These are phyloP conservation scores for Procavia capensis DNA, from an alignment of 2,113 vertebrate species.

Conservation along the genomic window DNA sequence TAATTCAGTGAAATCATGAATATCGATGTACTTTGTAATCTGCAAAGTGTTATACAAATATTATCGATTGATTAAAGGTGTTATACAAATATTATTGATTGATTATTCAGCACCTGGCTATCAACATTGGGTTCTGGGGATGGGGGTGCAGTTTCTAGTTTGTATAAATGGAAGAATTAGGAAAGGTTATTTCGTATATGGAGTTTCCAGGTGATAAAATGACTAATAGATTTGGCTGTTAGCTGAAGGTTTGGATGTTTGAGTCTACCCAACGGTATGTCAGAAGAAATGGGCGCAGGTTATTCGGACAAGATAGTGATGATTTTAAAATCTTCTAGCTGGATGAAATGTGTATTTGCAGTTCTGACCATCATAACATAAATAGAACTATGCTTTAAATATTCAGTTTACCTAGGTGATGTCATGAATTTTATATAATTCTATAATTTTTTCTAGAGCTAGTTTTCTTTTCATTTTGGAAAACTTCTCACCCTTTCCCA, in stretches of 20 bases:
- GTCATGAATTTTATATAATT: neutral
- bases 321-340: neutral
- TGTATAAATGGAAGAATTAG: neutral
- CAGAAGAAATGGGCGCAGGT: neutral
- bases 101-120: neutral
- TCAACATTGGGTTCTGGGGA: neutral
- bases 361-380: neutral
- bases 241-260: neutral
- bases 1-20: neutral
- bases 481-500: neutral
- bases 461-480: neutral
- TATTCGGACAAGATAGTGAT: neutral
- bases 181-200: neutral
- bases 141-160: neutral
- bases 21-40: neutral
- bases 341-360: slow-evolving; percentile 33
- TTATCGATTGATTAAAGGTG: neutral
- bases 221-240: neutral
- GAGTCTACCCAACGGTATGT: neutral
- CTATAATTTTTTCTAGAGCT: neutral
- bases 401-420: neutral
- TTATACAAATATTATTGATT: neutral
- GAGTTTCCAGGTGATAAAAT: neutral
- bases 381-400: neutral
- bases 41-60: neutral